These are phyloP conservation scores for Sorex maritimensis DNA, from an alignment of 2,797 vertebrate species.

Conservation along the genomic window DNA sequence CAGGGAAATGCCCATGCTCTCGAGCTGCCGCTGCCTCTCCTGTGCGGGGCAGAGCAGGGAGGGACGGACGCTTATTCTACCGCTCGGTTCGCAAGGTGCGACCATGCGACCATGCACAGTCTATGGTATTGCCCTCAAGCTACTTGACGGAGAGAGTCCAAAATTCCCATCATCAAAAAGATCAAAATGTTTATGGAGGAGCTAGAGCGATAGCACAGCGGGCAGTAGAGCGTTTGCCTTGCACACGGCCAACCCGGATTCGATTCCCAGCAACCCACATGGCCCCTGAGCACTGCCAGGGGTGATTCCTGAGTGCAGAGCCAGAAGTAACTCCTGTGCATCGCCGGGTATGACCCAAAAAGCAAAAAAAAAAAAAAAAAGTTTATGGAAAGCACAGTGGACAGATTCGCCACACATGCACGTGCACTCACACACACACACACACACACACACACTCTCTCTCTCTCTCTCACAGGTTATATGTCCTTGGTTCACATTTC, in stretches of 20 bases:
- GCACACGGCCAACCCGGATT: too few species aligned
- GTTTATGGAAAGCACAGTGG: neutral
- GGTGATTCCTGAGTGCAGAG: too few species aligned
- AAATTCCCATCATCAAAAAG: neutral
- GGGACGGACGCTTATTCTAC: constrained; percentile 47
- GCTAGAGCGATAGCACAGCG: too few species aligned
- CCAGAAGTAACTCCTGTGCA: too few species aligned
- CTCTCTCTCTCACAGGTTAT: too few species aligned
- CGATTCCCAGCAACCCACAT: neutral
- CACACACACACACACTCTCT: too few species aligned
- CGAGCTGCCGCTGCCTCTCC: constrained; percentile 98
- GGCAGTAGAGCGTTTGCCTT: too few species aligned
- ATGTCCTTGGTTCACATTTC: neutral
- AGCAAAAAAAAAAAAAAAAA: too few species aligned
- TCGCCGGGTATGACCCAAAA: too few species aligned
- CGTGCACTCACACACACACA: neutral
- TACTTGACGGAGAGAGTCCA: neutral
- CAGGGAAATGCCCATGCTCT: constrained; percentile 99
- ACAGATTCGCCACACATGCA: neutral
- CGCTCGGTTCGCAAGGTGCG: constrained; percentile 8
- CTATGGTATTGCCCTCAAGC: constrained; percentile 22
- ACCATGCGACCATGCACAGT: constrained; percentile 71
- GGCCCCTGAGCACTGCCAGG: too few species aligned
- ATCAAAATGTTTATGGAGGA: neutral
- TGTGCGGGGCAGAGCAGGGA: constrained; percentile 86